phyloP scores from a whole-genome alignment of 64 coral and sea anemone genomes.

The Montipora cactus region DNA sequence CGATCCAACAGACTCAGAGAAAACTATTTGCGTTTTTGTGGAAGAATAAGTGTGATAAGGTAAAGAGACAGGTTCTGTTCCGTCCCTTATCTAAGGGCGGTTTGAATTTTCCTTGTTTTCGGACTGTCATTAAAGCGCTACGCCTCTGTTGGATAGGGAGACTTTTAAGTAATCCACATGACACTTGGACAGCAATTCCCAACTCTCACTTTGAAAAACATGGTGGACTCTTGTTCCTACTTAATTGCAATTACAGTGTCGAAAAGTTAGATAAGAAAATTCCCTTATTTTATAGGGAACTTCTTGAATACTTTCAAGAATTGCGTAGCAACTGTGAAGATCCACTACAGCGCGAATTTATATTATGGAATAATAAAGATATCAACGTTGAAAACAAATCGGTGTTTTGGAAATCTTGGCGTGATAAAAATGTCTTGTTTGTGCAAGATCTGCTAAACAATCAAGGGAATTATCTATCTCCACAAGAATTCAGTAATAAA shows the following conservation, averaged over 20 bases:
- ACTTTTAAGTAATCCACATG: not conserved
- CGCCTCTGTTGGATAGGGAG: not conserved
- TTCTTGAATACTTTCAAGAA: not conserved
- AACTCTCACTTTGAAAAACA: not conserved
- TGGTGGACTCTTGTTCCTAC: not conserved
- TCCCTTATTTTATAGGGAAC: not conserved
- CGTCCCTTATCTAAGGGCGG: not conserved
- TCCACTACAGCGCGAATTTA: not conserved
- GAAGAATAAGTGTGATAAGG: not conserved
- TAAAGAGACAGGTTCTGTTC: not conserved
- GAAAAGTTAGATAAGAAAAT: not conserved
- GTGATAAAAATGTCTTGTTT: not conserved
- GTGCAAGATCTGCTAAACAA: not conserved
- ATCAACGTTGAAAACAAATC: not conserved
- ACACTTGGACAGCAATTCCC: not conserved
- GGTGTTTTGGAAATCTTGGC: not conserved
- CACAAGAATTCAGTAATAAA: not conserved
- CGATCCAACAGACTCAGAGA: not conserved
- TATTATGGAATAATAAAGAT: not conserved
- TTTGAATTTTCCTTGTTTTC: not conserved
- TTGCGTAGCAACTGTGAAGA: not conserved
- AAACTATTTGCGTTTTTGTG: not conserved
- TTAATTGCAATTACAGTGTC: not conserved
- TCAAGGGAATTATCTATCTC: not conserved
- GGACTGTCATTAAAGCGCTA: not conserved